Base-by-base conservation (phyloP, 2,888 invertebrate species). In the Acronicta psi region DNA sequence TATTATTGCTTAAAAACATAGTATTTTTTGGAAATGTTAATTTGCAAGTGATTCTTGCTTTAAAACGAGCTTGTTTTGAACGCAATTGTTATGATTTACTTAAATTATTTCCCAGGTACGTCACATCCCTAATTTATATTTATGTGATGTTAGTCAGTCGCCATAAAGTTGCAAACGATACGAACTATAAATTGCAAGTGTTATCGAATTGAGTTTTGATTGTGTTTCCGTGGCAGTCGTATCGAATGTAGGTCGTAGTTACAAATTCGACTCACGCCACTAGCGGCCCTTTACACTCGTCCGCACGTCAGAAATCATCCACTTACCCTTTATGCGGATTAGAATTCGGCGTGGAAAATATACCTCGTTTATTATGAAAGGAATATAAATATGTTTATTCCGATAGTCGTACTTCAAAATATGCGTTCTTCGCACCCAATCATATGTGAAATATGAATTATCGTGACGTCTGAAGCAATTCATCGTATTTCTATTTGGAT, bases 151-250 rank as follows among this genome's bases (percentile, higher is more conserved):
- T 76, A 78, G 80, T 74, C 67, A 69, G 69, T 55, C 64, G 63
- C 74, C 25, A 80, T 85, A 85, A 83, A 85, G 87, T 79, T n/a
- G 88, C 85, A 29, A 11, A 25, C 25, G 5, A 31, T 31, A 31
- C 13, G 1, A 79, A 73, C 82, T 84, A 87, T 85, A 85, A 85
- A 87, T 83, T 83, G 77, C 79, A 86, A 89, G 87, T 88, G 89
- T 88, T 88, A 85, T 85, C 82, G 82, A 86, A 89, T 88, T 83
- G 89, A 87, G 89, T 89, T 91, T 87, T 89, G 90, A 90, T 90
- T 90, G 88, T 89, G 85, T 88, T 88, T 81, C 82, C 84, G 72
- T 73, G 80, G 80, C 79, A 82, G 80, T 79, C 81, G 81, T 82
- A 83, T 83, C 84, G 79, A 76, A 87, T 84, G 79, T 85, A 78